Percentiles rank a stretch among this genome's conserved stretches.
Conservation (phyloP, 2,113 vertebrate species). For the Apodemus speciosus region DNA sequence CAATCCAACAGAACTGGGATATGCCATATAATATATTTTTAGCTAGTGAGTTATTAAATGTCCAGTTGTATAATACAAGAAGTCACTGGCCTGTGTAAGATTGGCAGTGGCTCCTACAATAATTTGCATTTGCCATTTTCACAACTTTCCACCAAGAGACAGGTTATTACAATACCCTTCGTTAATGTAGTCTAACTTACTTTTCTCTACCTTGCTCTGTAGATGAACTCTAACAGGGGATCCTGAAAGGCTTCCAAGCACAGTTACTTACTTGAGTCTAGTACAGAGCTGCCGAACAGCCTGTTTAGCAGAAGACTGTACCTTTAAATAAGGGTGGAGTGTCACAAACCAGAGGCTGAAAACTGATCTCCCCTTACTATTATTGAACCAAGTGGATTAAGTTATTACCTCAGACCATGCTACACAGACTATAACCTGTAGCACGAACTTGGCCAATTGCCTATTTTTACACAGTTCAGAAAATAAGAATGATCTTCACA, state of each 20-base stretch:
- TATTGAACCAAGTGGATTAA: background rate
- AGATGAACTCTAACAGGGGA: background rate
- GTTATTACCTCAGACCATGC: background rate
- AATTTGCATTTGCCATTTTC: background rate
- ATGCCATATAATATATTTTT: background rate
- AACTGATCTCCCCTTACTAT: background rate
- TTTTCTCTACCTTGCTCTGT: background rate
- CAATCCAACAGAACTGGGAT: background rate
- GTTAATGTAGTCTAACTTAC: background rate
- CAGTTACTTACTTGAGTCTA: background rate
- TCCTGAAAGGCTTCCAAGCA: slow-evolving; percentile 20
- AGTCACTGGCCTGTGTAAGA: background rate
- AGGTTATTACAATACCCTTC: background rate
- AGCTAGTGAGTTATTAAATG: background rate
- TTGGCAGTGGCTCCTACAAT: background rate
- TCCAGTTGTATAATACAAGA: background rate
- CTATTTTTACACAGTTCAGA: background rate
- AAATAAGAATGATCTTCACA: background rate
- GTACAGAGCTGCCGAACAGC: background rate
- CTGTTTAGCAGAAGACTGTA: background rate
- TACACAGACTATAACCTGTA: background rate
- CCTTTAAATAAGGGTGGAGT: background rate
- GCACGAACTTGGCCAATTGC: background rate
- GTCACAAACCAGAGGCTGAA: background rate
- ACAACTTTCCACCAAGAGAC: background rate